These are phyloP conservation scores for Sinhomidia bicolor DNA, from an alignment of 2,888 invertebrate genomes.

Conservation along the genomic window DNA sequence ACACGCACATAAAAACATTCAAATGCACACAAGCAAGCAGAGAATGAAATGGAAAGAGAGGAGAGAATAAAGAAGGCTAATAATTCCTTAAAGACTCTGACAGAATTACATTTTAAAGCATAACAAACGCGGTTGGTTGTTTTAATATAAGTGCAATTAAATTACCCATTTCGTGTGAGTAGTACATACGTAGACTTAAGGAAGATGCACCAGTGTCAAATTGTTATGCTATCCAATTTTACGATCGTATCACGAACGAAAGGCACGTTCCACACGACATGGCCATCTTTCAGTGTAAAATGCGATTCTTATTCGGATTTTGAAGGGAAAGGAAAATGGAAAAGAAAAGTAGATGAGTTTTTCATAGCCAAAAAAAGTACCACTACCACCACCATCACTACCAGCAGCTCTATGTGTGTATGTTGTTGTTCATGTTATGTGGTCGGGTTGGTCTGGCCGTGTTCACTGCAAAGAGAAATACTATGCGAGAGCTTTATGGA, in stretches of 20 bases:
- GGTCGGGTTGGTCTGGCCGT: not conserved
- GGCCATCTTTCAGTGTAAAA: constrained; percentile 46
- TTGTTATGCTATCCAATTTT: constrained; percentile 32
- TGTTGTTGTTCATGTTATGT: not conserved
- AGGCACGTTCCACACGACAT: constrained; percentile 59
- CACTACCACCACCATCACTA: no score
- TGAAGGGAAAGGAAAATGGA: not conserved
- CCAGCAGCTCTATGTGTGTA: not conserved
- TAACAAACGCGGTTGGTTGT: not conserved
- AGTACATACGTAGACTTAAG: constrained; percentile 6
- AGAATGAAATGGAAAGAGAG: not conserved
- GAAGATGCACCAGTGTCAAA: constrained; percentile 37
- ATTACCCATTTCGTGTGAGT: constrained; percentile 45
- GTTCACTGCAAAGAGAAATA: not conserved
- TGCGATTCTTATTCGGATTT: constrained; percentile 37
- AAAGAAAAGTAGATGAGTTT: constrained; percentile 42
- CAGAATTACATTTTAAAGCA: constrained; percentile 21
- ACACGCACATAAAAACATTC: not conserved
- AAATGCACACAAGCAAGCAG: not conserved
- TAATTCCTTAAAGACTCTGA: constrained; percentile 10
- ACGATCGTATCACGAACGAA: constrained; percentile 48
- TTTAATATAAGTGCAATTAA: constrained; percentile 54
- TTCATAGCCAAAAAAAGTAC: constrained; percentile 44
- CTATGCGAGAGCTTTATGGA: not conserved
- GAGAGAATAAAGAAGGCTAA: not conserved